A percentile compares a stretch with the other conserved stretches of the same genome.
Evolutionary conservation across 2,888 invertebrate genomes (phyloP).

Genomic region (Trachelus stipa): DNA sequence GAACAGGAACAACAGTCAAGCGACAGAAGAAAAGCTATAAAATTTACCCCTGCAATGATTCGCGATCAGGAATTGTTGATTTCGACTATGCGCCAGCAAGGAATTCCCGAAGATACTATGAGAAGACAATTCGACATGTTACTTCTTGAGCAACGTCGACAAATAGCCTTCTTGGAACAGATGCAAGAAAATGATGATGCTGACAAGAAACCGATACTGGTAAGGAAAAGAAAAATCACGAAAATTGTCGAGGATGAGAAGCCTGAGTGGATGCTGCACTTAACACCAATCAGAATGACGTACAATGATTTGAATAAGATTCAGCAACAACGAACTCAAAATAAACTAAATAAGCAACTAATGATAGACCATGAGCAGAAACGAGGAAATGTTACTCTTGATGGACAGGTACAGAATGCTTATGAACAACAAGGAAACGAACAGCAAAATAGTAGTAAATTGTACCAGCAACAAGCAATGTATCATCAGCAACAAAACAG

Average conservation of each 20-base stretch:
- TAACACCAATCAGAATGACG: constrained; percentile 51
- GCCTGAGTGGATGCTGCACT: constrained; percentile 57
- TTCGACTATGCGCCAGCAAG: constrained; percentile 52
- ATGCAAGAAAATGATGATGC: constrained; percentile 1
- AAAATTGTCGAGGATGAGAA: constrained; percentile 41
- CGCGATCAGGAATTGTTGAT: constrained; percentile 55
- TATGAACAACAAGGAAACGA: background rate
- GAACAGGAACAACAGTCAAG: constrained; percentile 4
- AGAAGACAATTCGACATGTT: constrained; percentile 54
- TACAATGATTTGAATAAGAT: constrained; percentile 36
- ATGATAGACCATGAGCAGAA: background rate
- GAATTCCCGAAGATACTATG: constrained; percentile 50
- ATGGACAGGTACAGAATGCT: background rate
- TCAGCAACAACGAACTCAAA: background rate
- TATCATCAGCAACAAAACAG: background rate
- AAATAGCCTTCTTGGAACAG: constrained; percentile 32
- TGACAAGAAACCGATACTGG: background rate
- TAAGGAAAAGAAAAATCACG: constrained; percentile 19
- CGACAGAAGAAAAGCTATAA: constrained; percentile 25
- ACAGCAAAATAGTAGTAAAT: background rate
- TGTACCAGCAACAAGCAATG: too few relatives aligned
- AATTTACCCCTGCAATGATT: constrained; percentile 53
- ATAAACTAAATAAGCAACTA: too few relatives aligned
- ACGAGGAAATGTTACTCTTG: background rate
- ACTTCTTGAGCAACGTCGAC: constrained; percentile 52